These are phyloP conservation scores for Nephila pilipes DNA, from an alignment of 1,140 invertebrate species.

Conservation along the genomic window DNA sequence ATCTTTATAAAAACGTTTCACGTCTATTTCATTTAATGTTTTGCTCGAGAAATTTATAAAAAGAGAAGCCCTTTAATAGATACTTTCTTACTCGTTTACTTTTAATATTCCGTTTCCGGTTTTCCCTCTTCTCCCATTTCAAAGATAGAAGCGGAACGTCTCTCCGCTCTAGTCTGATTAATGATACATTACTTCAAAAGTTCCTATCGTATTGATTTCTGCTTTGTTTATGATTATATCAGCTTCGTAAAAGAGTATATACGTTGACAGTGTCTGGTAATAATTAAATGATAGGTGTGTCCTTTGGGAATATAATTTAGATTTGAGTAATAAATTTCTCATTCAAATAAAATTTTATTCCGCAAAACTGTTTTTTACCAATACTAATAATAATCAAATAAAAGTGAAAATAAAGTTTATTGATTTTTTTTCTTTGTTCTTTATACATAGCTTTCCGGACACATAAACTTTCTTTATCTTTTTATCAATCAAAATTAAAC, in stretches of 20 bases:
- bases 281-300: neutral
- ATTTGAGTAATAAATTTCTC: no score
- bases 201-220: neutral
- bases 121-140: neutral
- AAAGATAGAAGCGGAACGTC: neutral
- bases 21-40: slow-evolving; percentile 60
- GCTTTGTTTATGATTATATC: neutral
- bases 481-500: no score
- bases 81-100: slow-evolving; percentile 30
- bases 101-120: neutral
- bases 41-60: slow-evolving; percentile 27
- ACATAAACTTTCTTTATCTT: no score
- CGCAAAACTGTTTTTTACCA: no score
- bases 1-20: slow-evolving; percentile 47
- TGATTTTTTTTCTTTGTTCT: no score
- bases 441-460: no score
- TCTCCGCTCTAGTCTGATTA: neutral
- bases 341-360: no score
- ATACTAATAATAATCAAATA: no score
- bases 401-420: no score
- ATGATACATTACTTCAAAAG: neutral
- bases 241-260: neutral
- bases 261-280: neutral
- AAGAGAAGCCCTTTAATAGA: slow-evolving; percentile 38
- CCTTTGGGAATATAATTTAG: neutral